Base-by-base conservation (phyloP, 2,113 vertebrate species). In the Xiphophorus couchianus region DNA sequence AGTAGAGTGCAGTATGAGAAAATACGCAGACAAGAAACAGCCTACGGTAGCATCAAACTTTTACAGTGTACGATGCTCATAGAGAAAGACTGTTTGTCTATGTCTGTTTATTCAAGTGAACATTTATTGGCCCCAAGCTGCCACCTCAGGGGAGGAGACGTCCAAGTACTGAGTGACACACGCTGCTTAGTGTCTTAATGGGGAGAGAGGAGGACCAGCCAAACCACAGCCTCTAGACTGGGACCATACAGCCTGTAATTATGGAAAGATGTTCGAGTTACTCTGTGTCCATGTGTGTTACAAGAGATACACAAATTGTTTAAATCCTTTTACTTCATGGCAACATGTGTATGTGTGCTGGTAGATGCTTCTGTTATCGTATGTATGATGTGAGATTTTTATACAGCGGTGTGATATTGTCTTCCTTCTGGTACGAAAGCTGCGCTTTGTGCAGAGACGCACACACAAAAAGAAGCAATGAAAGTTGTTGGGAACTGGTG, bases 171-270 rank as follows among this genome's bases (percentile, higher is more conserved):
- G 89, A 93, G 84, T 93, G 90, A 92, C 92, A 93, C 81, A 90
- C 58, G 74, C 89, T 90, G 88, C 82, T 93, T 90, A 88, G 86
- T 87, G 90, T 90, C 90, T 91, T 91, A 91, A 92, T 91, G 89
- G 89, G 90, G 81, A 73, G 77, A 82, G 83, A 87, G 88, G 84
- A 89, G 77, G 81, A 84, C 86, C 80, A 86, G 92, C 91, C 90
- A 93, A 93, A 93, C 90, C 90, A 82, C 91, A 93, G 89, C 84
- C 90, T 90, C 81, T 66, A 91, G 77, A 90, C 89, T 74, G 78
- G 79, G 87, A 92, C 86, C 85, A 77, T 79, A 81, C 83, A 88
- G 90, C 84, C 90, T 92, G 90, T 89, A 93, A 93, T 93, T 91
- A 93, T 78, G 76, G 83, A 83, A 88, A 76, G 72, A 90, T 78